phyloP scores from a whole-genome alignment of 1,140 invertebrate genomes.

The Drosophila sp. region DNA sequence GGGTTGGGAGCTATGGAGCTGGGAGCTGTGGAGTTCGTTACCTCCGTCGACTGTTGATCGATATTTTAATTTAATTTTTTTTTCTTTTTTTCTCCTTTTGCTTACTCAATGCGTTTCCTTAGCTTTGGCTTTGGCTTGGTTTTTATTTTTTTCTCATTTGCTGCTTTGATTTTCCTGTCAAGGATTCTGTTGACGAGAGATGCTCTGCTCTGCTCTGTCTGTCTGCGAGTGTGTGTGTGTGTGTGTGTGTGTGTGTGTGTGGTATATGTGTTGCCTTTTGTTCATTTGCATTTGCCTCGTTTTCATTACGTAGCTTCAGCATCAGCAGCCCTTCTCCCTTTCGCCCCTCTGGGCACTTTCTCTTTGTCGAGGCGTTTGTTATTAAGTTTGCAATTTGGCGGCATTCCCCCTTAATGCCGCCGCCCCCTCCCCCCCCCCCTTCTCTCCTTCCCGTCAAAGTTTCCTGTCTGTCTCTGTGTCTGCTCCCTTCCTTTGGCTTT shows the following conservation, averaged over 20 bases:
- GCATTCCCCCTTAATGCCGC: neutral
- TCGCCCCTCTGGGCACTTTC: conserved; percentile 18
- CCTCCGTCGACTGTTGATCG: conserved; percentile 65
- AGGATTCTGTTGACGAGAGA: conserved; percentile 60
- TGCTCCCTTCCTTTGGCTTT: neutral
- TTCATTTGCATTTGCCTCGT: conserved; percentile 76
- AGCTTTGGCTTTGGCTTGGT: conserved; percentile 57
- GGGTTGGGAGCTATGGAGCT: conserved; percentile 21
- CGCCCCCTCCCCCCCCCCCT: too few species aligned
- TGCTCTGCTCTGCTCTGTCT: conserved; percentile 18
- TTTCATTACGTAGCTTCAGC: conserved; percentile 58
- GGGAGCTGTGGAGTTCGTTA: conserved; percentile 65
- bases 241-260: conserved; percentile 35
- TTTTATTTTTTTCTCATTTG: conserved; percentile 57
- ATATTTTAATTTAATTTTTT: conserved; percentile 80
- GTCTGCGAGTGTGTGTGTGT: neutral
- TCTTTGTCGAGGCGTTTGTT: conserved; percentile 43
- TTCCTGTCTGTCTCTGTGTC: conserved; percentile 34
- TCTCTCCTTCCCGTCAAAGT: conserved; percentile 26
- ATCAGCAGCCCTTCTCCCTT: conserved; percentile 23
- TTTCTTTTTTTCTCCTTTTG: conserved; percentile 40
- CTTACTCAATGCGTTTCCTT: conserved; percentile 58
- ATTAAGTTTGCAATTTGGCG: conserved; percentile 65
- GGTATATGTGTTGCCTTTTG: conserved; percentile 57
- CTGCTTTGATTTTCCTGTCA: conserved; percentile 70